phyloP scores from a whole-genome alignment of 1,140 invertebrate genomes.

The Neotoxoptera formosana region DNA sequence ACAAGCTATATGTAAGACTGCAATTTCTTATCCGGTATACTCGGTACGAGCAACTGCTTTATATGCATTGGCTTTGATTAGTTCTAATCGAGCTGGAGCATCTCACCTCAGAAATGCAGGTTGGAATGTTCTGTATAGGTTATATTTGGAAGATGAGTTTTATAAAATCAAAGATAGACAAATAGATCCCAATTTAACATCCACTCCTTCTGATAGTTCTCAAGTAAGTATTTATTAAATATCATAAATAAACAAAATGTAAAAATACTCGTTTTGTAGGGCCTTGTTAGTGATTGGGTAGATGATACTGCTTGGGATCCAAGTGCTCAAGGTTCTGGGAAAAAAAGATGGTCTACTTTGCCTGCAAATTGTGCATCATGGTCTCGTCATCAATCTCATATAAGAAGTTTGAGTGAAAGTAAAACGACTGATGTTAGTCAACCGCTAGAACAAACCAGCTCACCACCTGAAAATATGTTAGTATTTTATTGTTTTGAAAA shows the following conservation, averaged over 20 bases:
- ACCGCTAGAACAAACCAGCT: neutral
- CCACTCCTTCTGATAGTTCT: conserved; percentile 49
- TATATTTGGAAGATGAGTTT: conserved; percentile 62
- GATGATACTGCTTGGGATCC: conserved; percentile 51
- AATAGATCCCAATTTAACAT: conserved; percentile 12
- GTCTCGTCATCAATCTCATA: conserved; percentile 58
- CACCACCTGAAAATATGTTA: conserved; percentile 33
- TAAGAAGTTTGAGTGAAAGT: conserved; percentile 62
- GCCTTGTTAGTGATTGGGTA: conserved; percentile 49
- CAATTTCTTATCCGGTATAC: conserved; percentile 80
- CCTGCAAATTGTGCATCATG: conserved; percentile 23
- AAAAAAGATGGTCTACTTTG: conserved; percentile 43
- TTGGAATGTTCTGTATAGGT: conserved; percentile 65
- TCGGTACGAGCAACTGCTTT: conserved; percentile 88
- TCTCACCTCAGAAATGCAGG: conserved; percentile 71
- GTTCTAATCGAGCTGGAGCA: conserved; percentile 81
- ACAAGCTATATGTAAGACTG: conserved; percentile 73
- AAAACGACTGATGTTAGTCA: conserved; percentile 59
- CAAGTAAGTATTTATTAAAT: conserved; percentile 21
- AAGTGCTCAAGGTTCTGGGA: conserved; percentile 30
- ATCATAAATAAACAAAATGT: neutral
- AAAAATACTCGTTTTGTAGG: conserved; percentile 2
- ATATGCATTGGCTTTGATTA: conserved; percentile 84
- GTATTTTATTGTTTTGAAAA: neutral
- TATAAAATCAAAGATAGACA: conserved; percentile 51